Percentiles rank a stretch among this genome's conserved stretches.
Conservation (phyloP, 2,797 vertebrate species). For the Leptatherina wallacei region DNA sequence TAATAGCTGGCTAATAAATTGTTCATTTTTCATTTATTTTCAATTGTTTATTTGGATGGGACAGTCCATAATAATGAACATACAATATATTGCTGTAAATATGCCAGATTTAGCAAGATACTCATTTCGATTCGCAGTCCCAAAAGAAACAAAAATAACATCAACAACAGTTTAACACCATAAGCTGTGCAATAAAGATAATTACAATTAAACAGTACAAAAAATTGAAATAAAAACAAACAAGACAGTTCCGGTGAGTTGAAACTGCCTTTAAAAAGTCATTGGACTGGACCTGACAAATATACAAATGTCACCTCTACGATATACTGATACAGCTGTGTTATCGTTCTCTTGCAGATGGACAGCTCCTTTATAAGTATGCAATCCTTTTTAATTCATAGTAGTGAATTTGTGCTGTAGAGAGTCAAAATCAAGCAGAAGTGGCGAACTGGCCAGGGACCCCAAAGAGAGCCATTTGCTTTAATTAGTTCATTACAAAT, state of each 20-base stretch:
- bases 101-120: too few species aligned
- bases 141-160: too few species aligned
- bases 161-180: too few species aligned
- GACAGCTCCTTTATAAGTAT: conserved; percentile 27
- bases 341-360: background rate
- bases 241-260: too few species aligned
- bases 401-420: background rate
- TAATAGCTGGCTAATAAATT: background rate
- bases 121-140: too few species aligned
- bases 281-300: background rate
- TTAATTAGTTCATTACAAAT: conserved; percentile 6
- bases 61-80: too few species aligned
- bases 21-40: background rate
- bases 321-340: background rate
- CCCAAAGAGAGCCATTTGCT: background rate
- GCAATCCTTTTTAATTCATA: background rate
- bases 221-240: too few species aligned
- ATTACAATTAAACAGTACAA: too few species aligned
- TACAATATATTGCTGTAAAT: too few species aligned
- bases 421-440: background rate
- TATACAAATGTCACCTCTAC: background rate
- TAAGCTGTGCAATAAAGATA: too few species aligned
- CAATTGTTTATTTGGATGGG: too few species aligned
- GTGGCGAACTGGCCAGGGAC: background rate
- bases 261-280: too few species aligned